phyloP scores from a whole-genome alignment of 2,888 invertebrate species.

The Lysandra bellargus region DNA sequence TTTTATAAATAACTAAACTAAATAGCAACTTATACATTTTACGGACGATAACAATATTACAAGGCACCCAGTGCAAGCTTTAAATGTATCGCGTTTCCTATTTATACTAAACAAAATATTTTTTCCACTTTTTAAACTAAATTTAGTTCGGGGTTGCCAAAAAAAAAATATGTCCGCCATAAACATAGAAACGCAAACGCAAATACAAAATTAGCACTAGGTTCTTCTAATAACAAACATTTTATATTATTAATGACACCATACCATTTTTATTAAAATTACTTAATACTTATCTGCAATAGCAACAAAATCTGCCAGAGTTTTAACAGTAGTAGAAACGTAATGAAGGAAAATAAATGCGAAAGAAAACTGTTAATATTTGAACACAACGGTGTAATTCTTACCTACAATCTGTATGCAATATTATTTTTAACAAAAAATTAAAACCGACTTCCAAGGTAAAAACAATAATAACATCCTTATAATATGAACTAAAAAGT shows the following conservation, averaged over 20 bases:
- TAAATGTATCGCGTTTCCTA: neutral
- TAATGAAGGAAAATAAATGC: conserved; percentile 54
- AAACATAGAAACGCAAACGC: conserved; percentile 1
- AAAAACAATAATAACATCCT: no score
- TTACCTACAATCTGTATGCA: conserved; percentile 43
- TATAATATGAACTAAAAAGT: no score
- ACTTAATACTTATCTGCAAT: conserved; percentile 52
- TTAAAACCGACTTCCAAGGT: no score
- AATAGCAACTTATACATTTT: conserved; percentile 48
- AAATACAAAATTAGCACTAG: conserved; percentile 26
- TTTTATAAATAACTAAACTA: conserved; percentile 45
- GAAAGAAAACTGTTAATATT: conserved; percentile 46
- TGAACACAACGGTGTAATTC: conserved; percentile 59
- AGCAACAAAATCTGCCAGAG: conserved; percentile 53
- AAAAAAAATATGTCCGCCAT: conserved; percentile 10
- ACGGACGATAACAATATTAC: conserved; percentile 27
- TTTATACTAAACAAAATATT: neutral
- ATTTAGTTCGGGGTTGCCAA: conserved; percentile 1
- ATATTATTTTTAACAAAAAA: conserved; percentile 30
- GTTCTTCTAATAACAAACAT: conserved; percentile 36
- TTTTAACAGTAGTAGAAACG: conserved; percentile 49
- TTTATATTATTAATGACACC: conserved; percentile 51
- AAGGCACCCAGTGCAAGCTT: conserved; percentile 2
- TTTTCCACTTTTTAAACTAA: neutral
- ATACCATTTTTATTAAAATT: conserved; percentile 49